Evolutionary conservation across 2,797 vertebrate genomes (phyloP).

Genomic region (Rhynchotus rufescens): DNA sequence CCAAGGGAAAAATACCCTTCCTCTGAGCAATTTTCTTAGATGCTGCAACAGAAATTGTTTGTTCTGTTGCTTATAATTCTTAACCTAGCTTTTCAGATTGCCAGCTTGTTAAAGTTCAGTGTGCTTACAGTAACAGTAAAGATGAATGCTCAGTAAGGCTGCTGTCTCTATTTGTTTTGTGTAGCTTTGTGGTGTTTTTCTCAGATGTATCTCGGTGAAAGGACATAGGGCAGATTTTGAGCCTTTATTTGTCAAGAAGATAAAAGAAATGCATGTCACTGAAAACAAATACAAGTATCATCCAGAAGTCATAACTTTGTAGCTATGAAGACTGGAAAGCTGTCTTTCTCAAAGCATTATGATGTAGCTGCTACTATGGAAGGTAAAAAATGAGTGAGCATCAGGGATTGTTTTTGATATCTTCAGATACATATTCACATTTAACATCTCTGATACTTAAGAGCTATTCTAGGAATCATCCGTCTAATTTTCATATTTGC

Average conservation of each 20-base stretch:
- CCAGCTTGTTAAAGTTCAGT: neutral
- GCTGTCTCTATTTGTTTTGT: neutral
- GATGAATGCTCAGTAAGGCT: neutral
- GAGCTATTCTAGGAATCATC: neutral
- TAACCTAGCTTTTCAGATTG: conserved; percentile 5
- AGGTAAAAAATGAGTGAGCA: neutral
- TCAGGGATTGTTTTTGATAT: neutral
- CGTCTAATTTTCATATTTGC: neutral
- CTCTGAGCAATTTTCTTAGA: neutral
- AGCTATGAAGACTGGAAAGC: neutral
- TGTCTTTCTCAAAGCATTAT: neutral
- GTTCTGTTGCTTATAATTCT: neutral
- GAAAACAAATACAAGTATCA: neutral
- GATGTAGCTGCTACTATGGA: neutral
- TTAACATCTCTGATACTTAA: neutral
- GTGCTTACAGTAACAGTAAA: neutral
- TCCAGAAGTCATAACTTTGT: neutral
- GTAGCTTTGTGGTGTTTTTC: neutral
- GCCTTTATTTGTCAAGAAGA: conserved; percentile 4
- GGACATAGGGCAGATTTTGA: conserved; percentile 9
- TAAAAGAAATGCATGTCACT: neutral
- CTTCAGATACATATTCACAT: neutral
- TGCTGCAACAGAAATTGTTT: conserved; percentile 12
- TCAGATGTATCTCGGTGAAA: neutral
- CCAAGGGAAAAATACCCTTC: neutral